Conservation (phyloP, 1,140 invertebrate genomes). For the Euwallacea fornicatus region DNA sequence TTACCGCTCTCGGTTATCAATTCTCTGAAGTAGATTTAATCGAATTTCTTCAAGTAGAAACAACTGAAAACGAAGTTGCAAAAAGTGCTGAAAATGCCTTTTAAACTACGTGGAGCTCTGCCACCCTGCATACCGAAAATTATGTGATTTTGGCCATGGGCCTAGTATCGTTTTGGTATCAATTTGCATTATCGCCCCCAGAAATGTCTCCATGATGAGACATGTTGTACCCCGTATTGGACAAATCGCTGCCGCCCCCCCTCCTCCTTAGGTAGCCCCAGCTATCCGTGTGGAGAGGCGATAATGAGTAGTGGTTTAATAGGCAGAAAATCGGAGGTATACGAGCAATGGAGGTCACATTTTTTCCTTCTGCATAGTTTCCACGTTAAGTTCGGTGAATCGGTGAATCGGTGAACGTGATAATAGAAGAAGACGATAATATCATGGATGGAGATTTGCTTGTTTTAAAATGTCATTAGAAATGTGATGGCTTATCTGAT, state of each 20-base stretch:
- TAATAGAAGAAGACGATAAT: neutral
- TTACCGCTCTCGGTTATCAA: too few relatives aligned
- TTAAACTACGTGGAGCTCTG: too few relatives aligned
- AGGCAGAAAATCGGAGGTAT: neutral
- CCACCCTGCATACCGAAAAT: too few relatives aligned
- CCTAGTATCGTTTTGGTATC: too few relatives aligned
- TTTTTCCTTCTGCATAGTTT: too few relatives aligned
- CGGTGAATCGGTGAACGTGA: conserved; percentile 7
- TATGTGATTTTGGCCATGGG: too few relatives aligned
- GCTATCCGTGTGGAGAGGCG: neutral
- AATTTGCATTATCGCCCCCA: too few relatives aligned
- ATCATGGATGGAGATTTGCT: neutral
- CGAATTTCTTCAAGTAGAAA: too few relatives aligned
- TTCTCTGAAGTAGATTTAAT: too few relatives aligned
- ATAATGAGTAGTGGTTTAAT: neutral
- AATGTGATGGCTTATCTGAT: conserved; percentile 3
- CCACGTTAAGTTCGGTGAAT: conserved; percentile 1
- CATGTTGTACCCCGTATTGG: neutral
- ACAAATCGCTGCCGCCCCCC: neutral
- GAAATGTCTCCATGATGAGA: neutral
- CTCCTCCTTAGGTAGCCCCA: too few relatives aligned
- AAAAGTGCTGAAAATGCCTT: too few relatives aligned
- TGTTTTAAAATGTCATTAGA: neutral
- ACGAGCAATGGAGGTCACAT: neutral
- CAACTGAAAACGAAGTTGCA: too few relatives aligned